A percentile compares a stretch with the other conserved stretches of the same genome.
Conservation (phyloP, 35 echinoderm and acorn worm species). For the Apostichopus californicus region DNA sequence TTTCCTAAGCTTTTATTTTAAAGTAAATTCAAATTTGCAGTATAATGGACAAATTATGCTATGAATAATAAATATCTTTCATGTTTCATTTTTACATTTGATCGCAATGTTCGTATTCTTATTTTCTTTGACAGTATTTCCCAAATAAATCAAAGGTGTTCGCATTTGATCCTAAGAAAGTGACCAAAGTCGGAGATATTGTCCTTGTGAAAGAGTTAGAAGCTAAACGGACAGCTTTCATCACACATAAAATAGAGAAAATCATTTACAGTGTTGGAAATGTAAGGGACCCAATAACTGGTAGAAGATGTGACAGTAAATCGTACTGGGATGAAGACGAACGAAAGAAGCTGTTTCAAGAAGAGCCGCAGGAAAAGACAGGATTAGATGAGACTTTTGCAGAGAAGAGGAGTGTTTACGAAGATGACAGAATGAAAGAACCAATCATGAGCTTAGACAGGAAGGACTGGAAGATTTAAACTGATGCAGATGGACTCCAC, state of each 20-base stretch:
- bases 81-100: no score
- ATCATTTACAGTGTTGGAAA: conserved; percentile 83
- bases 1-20: no score
- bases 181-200: conserved; percentile 78
- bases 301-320: conserved; percentile 71
- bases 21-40: no score
- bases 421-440: conserved; percentile 48
- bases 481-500: no score
- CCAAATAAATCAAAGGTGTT: conserved; percentile 64
- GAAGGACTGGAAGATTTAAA: conserved; percentile 31
- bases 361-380: conserved; percentile 3
- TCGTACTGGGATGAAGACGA: conserved; percentile 76
- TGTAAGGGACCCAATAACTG: conserved; percentile 88
- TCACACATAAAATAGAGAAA: conserved; percentile 71
- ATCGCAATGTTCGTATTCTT: not conserved
- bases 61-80: no score
- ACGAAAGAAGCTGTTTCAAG: conserved; percentile 15
- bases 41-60: no score
- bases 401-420: conserved; percentile 35
- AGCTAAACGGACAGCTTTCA: conserved; percentile 40
- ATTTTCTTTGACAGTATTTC: conserved; percentile 68
- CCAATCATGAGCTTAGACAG: conserved; percentile 26
- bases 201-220: conserved; percentile 79
- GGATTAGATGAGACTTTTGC: conserved; percentile 37
- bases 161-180: conserved; percentile 67